Conservation (phyloP, 2,113 vertebrate genomes). For the Cyanistes caeruleus region DNA sequence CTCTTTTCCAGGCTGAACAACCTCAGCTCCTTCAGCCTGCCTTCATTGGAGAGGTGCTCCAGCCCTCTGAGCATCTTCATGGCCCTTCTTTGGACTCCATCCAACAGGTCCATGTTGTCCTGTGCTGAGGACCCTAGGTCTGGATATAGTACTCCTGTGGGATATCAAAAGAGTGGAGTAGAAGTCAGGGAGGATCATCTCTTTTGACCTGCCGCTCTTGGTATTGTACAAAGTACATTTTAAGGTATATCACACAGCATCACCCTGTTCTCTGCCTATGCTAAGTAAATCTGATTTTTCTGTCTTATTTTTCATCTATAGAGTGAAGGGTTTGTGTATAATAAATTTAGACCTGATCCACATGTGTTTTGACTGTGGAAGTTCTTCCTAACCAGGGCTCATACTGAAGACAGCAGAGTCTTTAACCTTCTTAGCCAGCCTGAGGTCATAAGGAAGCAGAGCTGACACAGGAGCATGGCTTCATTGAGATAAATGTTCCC, state of each 20-base stretch:
- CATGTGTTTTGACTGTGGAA: neutral
- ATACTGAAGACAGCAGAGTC: neutral
- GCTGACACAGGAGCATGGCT: neutral
- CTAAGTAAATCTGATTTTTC: neutral
- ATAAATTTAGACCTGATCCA: neutral
- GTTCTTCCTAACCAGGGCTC: neutral
- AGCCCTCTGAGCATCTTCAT: neutral
- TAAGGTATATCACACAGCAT: neutral
- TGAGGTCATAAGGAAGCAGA: neutral
- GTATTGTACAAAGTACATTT: neutral
- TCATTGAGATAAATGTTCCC: neutral
- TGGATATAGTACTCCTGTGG: neutral
- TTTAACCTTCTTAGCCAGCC: neutral
- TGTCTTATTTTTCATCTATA: neutral
- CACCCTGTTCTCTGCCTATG: neutral
- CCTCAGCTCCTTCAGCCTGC: neutral
- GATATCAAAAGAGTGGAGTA: neutral
- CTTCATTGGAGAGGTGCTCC: neutral
- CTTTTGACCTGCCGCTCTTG: neutral
- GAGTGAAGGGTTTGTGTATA: fast-evolving
- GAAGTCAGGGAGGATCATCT: neutral
- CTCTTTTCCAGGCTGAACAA: neutral
- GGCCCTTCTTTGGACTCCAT: neutral
- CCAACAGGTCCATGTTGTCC: neutral
- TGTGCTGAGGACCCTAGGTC: no score